Percentiles rank a stretch among this genome's conserved stretches.
Conservation (phyloP, 1,140 invertebrate genomes). For the Plutomurus gul region DNA sequence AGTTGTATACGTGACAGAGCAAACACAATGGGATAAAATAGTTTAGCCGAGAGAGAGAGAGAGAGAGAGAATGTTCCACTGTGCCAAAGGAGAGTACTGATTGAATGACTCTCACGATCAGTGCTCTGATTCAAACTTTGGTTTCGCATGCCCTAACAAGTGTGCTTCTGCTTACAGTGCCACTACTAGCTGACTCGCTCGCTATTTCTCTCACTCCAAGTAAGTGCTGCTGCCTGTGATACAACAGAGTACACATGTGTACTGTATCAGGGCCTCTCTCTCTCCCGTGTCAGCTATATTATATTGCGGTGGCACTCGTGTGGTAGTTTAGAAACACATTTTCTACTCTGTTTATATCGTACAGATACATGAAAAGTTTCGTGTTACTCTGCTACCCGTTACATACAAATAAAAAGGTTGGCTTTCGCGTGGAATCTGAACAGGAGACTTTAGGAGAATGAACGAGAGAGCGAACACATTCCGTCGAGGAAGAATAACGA, state of each 20-base stretch:
- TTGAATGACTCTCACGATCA: slow-evolving; percentile 16
- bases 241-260: no score
- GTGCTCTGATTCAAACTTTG: neutral
- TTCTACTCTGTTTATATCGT: no score
- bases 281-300: no score
- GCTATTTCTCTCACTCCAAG: no score
- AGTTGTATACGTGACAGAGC: slow-evolving; percentile 10
- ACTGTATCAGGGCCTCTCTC: no score
- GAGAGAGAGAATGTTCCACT: neutral
- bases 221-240: no score
- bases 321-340: no score
- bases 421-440: neutral
- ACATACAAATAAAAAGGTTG: neutral
- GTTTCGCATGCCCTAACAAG: neutral
- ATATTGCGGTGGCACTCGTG: no score
- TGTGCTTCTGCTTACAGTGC: neutral
- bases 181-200: no score
- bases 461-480: neutral
- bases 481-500: neutral
- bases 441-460: neutral
- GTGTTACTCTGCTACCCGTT: neutral
- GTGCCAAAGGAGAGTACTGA: neutral
- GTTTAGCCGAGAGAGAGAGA: neutral
- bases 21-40: neutral
- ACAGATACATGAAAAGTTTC: neutral